A percentile compares a stretch with the other conserved stretches of the same genome.
Evolutionary conservation across 2,113 vertebrate genomes (phyloP).

Genomic region (Gymnogyps californianus): DNA sequence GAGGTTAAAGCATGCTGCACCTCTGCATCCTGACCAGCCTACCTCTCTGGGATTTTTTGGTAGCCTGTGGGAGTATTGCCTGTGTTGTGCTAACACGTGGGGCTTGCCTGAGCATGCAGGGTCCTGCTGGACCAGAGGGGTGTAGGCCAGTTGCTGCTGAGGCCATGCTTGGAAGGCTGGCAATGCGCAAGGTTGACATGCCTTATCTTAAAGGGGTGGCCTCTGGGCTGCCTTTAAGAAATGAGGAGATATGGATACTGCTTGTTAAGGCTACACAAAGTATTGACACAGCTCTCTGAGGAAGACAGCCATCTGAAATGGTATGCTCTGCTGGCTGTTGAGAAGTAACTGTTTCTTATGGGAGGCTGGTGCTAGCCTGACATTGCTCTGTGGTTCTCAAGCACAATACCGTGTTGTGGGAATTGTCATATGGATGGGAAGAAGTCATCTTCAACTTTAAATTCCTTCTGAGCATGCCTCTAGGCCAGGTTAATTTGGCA

Average conservation of each 20-base stretch:
- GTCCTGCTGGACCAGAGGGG: neutral
- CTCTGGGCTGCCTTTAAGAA: neutral
- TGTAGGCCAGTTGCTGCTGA: neutral
- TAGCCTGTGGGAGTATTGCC: neutral
- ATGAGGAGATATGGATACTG: neutral
- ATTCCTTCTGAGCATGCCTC: neutral
- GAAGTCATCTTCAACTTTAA: neutral
- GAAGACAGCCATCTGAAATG: neutral
- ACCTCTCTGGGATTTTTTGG: neutral
- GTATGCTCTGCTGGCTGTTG: neutral
- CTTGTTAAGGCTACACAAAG: neutral
- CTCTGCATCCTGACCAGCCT: neutral
- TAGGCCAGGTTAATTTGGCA: neutral
- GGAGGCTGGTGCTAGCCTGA: neutral
- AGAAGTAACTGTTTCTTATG: neutral
- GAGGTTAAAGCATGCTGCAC: neutral
- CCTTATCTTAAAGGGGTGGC: too few relatives aligned
- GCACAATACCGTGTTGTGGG: neutral
- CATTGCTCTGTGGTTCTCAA: neutral
- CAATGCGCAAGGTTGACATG: fast-evolving
- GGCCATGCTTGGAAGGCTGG: neutral
- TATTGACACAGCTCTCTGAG: neutral
- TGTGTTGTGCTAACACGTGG: fast-evolving
- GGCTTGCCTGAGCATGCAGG: neutral
- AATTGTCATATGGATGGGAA: neutral